Conservation (phyloP, 64 coral and sea anemone species). For the Catalaphyllia jardinei region DNA sequence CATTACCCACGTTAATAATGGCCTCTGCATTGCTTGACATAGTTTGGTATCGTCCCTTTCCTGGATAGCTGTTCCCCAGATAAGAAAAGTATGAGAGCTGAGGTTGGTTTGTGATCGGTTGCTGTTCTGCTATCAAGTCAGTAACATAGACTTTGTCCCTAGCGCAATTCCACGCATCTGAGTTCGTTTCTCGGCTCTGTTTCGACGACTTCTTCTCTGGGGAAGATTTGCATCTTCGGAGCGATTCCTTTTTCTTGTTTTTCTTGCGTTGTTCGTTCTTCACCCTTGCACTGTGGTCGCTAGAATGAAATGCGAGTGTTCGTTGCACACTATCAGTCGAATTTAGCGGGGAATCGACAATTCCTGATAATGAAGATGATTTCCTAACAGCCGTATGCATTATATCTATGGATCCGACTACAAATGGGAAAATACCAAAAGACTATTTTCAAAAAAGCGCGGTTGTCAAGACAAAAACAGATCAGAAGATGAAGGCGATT, state of each 20-base stretch:
- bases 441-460: no score
- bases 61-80: not conserved
- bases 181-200: not conserved
- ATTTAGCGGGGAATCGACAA: no score
- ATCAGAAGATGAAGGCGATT: no score
- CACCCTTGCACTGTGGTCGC: no score
- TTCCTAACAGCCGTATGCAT: no score
- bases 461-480: no score
- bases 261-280: not conserved
- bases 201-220: not conserved
- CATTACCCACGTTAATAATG: slow-evolving; percentile 3
- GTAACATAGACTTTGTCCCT: slow-evolving; percentile 5
- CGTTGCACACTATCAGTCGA: not conserved
- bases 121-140: not conserved
- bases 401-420: no score
- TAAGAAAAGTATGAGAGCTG: slow-evolving; percentile 23
- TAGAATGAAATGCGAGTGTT: not conserved
- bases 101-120: not conserved
- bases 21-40: not conserved
- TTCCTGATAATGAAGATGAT: no score
- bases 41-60: not conserved
- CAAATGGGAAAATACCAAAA: no score
- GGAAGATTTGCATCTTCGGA: slow-evolving; percentile 3
- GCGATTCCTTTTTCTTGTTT: not conserved
- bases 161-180: not conserved